These are phyloP conservation scores for Actenoides lindsayi DNA, from an alignment of 2,113 vertebrate species.

Conservation along the genomic window DNA sequence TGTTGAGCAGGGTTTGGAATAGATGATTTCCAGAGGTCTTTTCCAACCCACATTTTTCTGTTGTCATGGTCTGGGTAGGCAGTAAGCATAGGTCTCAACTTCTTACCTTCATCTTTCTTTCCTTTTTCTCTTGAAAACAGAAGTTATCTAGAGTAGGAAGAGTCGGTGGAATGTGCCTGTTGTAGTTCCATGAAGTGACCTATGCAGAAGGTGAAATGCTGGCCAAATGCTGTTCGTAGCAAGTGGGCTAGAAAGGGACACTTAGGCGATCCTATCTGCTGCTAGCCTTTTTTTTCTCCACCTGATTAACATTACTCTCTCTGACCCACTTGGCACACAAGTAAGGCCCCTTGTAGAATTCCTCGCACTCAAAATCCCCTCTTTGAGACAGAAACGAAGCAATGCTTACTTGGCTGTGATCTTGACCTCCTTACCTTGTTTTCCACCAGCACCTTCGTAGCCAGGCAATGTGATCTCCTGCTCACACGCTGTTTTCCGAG, in stretches of 20 bases:
- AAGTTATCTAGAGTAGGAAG: background rate
- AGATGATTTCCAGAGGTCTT: background rate
- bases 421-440: conserved; percentile 60
- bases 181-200: background rate
- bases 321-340: background rate
- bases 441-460: background rate
- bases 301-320: background rate
- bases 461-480: conserved; percentile 54
- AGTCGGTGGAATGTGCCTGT: background rate
- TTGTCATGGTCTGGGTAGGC: background rate
- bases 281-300: background rate
- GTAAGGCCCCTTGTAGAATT: background rate
- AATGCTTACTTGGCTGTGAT: background rate
- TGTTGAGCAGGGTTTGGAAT: background rate
- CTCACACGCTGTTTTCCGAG: conserved; percentile 53
- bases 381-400: background rate
- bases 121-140: background rate
- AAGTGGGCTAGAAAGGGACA: background rate
- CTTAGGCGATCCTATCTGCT: background rate
- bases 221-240: background rate
- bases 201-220: background rate
- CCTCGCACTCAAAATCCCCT: background rate
- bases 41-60: background rate
- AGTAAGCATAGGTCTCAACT: background rate
- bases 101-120: background rate